Evolutionary conservation across 1,140 invertebrate species (phyloP).

Genomic region (Philopotamus ludificatus): DNA sequence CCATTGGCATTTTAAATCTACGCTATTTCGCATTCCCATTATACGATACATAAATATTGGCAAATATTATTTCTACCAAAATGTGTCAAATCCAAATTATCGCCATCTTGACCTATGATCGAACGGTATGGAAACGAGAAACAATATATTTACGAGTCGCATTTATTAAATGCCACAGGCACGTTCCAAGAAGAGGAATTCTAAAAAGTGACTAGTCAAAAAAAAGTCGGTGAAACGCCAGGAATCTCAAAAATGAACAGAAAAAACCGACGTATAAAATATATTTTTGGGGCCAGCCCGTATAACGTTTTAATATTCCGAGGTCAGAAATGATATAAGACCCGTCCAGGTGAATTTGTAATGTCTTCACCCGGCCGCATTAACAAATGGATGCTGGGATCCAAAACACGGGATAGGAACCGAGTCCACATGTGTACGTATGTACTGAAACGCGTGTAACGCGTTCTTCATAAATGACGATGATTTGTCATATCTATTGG

Average conservation of each 20-base stretch:
- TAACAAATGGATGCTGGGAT: conserved; percentile 3
- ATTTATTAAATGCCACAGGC: conserved; percentile 27
- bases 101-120: too few species aligned
- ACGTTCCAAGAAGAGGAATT: conserved; percentile 27
- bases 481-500: too few species aligned
- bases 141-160: too few species aligned
- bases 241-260: conserved; percentile 27
- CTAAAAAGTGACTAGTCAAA: conserved; percentile 20
- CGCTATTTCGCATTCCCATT: too few species aligned
- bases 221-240: conserved; percentile 8
- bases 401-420: background rate
- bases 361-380: conserved; percentile 30
- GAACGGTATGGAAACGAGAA: too few species aligned
- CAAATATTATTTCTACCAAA: too few species aligned
- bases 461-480: too few species aligned
- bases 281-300: conserved; percentile 18
- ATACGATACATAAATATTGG: too few species aligned
- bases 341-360: conserved; percentile 27
- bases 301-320: conserved; percentile 27
- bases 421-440: background rate
- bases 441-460: too few species aligned
- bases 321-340: conserved; percentile 27
- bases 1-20: too few species aligned
- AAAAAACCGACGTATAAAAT: conserved; percentile 20
- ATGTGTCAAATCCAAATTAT: too few species aligned